Evolutionary conservation across 2,113 vertebrate genomes (phyloP), one percentile per base, ranked within the genome.

Genomic region (Hypocryptadius cinnamomeus): DNA sequence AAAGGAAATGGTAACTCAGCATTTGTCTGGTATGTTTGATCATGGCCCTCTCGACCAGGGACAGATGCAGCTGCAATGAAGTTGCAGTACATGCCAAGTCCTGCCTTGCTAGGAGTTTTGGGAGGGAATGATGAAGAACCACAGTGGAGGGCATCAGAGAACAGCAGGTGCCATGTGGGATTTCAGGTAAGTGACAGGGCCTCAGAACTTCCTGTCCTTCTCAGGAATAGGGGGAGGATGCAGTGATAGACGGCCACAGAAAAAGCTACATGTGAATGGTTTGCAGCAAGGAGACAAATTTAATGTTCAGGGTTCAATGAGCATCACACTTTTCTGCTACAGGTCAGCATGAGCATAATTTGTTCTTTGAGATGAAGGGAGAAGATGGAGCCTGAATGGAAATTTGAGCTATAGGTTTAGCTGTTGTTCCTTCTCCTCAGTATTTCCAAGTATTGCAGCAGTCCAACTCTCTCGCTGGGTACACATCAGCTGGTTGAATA

Each of bases 391-490:
- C 27, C 45, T 44, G 54, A 57, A 57, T 20, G 16, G 64, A 72
- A 87, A 84, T 84, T 15, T 42, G 35, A 79, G 65, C 20, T 7
- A 3, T 28, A 35, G 13, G 35, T 50, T 81, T 40, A 68, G 57
- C 15, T 54, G 39, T 33, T 87, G 28, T 33, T 66, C 59, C 24
- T 16, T 74, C 66, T 44, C 35, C n/a, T 54, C 23, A 57, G 10
- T 35, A 33, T 84, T 81, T 68, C 25, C 35, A 54, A 28, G 45
- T 37, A n/a, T 13, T 74, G 45, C 53, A 35, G 42, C 56, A 90
- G 61, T 40, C 25, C 14, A 7, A 8, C 18, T 16, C 48, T 19
- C 4, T 19, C 0, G 0, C 30, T 84, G 60, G 33, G 44, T 25
- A 33, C 5, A 1, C 5, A 2, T 35, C 47, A n/a, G 47, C 44